Evolutionary conservation across 2,113 vertebrate genomes (phyloP).

Genomic region (Meriones unguiculatus): DNA sequence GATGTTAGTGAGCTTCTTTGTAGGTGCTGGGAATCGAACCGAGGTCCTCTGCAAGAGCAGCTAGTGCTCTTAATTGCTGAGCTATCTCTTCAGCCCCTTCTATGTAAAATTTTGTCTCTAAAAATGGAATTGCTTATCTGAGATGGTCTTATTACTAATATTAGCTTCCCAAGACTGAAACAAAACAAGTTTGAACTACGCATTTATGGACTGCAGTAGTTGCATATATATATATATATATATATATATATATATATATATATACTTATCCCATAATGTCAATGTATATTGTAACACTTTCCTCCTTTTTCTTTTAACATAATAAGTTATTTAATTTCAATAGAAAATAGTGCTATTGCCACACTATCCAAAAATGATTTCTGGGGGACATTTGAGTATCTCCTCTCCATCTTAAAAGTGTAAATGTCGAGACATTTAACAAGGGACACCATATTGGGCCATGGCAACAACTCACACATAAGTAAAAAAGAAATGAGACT

Average conservation of each 20-base stretch:
- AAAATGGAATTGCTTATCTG: slow-evolving; percentile 34
- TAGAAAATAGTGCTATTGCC: slow-evolving; percentile 11
- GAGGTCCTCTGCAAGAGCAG: background rate
- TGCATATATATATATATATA: background rate
- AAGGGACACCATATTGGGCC: background rate
- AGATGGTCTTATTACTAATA: background rate
- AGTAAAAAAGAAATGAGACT: background rate
- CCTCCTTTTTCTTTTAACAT: background rate
- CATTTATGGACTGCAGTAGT: background rate
- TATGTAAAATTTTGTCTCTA: slow-evolving; percentile 37
- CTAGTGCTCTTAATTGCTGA: background rate
- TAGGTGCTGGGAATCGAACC: background rate
- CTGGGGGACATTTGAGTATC: background rate
- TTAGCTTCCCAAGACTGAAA: background rate
- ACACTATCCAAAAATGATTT: background rate
- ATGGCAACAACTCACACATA: background rate
- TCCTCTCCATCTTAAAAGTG: slow-evolving; percentile 14
- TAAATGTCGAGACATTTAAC: slow-evolving; percentile 19
- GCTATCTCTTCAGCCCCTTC: background rate
- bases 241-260: background rate
- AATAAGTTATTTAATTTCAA: slow-evolving; percentile 51
- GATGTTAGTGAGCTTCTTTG: background rate
- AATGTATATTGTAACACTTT: background rate
- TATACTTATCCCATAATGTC: slow-evolving; percentile 37
- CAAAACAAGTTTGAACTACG: background rate